Conservation (phyloP, 2,113 vertebrate genomes). For the Cynopterus brachyotis region DNA sequence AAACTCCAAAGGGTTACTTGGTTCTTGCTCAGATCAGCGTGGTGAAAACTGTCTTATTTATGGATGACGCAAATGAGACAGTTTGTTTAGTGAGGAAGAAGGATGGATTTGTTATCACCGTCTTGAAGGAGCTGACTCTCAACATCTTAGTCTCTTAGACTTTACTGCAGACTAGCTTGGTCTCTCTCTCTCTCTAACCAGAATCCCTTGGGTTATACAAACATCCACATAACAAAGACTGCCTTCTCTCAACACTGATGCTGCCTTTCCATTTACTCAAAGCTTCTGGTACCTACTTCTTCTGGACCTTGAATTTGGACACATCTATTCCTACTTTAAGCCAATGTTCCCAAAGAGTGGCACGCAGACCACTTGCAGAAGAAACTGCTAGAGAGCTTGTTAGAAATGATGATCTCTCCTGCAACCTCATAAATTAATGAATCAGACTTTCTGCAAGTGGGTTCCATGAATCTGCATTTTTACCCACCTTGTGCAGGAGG, state of each 20-base stretch:
- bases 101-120: background rate
- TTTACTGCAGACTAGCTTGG: background rate
- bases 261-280: background rate
- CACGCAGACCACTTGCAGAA: background rate
- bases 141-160: background rate
- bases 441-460: background rate
- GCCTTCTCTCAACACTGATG: background rate
- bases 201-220: background rate
- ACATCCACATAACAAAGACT: background rate
- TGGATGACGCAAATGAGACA: background rate
- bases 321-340: background rate
- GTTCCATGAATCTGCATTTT: background rate
- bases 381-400: background rate
- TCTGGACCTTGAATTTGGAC: background rate
- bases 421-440: background rate
- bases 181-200: background rate
- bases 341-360: background rate
- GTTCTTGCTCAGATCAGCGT: background rate
- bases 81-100: background rate
- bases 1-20: background rate
- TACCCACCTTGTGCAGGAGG: background rate
- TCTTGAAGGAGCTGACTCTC: background rate
- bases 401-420: background rate
- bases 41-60: background rate
- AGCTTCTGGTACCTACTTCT: background rate